Conservation (phyloP, 1,140 invertebrate species). For the Papilio aristodemus region DNA sequence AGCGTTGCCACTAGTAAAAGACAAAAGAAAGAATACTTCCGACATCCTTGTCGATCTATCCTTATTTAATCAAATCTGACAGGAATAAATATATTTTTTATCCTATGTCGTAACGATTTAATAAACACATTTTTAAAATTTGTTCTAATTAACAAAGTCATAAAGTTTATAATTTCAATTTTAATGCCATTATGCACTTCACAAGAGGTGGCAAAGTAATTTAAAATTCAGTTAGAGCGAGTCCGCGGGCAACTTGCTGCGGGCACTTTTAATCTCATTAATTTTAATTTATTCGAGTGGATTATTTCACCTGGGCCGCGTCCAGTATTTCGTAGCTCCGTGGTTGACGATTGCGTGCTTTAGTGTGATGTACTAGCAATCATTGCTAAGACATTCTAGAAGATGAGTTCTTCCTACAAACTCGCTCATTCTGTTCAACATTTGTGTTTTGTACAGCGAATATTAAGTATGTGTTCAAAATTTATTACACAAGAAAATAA, state of each 20-base stretch:
- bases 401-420: background rate
- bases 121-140: constrained; percentile 37
- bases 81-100: no score
- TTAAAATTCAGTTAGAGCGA: constrained; percentile 72
- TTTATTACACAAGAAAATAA: no score
- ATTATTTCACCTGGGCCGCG: constrained; percentile 70
- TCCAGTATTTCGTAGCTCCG: constrained; percentile 53
- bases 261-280: constrained; percentile 75
- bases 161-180: constrained; percentile 73
- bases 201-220: constrained; percentile 73
- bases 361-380: constrained; percentile 24
- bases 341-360: background rate
- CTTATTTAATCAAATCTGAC: no score
- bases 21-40: no score
- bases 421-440: background rate
- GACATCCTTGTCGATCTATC: no score
- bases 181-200: constrained; percentile 74
- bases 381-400: constrained; percentile 2
- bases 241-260: constrained; percentile 55
- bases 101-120: background rate
- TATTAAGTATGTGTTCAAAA: no score
- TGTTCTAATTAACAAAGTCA: constrained; percentile 37
- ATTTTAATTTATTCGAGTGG: constrained; percentile 76
- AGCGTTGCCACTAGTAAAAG: no score
- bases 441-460: background rate